Percentiles rank a stretch among this genome's conserved stretches.
Conservation (phyloP, 1,140 invertebrate genomes). For the Chionoecetes opilio region DNA sequence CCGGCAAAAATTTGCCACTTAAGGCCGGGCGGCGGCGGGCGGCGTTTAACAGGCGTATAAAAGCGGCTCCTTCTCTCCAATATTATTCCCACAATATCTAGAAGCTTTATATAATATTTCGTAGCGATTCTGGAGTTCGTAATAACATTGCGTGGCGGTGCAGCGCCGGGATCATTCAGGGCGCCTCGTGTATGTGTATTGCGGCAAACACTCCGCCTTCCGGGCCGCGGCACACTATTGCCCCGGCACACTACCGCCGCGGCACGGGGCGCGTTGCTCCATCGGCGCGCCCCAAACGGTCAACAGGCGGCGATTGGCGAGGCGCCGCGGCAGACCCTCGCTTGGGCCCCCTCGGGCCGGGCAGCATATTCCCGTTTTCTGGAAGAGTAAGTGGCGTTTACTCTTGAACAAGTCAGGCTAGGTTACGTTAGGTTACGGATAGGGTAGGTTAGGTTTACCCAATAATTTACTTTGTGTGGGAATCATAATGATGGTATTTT, state of each 20-base stretch:
- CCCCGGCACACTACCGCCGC: too few relatives aligned
- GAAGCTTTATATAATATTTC: slow-evolving; percentile 23
- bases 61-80: background rate
- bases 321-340: background rate
- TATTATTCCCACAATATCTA: slow-evolving; percentile 30
- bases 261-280: slow-evolving; percentile 2
- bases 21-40: background rate
- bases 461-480: too few relatives aligned
- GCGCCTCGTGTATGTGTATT: background rate
- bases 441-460: too few relatives aligned
- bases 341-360: background rate
- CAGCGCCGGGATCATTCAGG: background rate
- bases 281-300: background rate
- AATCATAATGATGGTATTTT: too few relatives aligned
- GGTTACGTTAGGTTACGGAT: too few relatives aligned
- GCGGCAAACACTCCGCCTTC: background rate
- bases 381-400: too few relatives aligned
- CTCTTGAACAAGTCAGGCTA: too few relatives aligned
- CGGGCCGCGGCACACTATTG: background rate
- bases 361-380: too few relatives aligned
- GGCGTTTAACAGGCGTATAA: background rate
- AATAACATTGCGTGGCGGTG: background rate
- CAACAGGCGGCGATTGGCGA: background rate
- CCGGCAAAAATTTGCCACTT: background rate
- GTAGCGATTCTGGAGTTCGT: background rate